These are phyloP conservation scores for Dryococelus australis DNA, from an alignment of 2,888 invertebrate genomes.

Conservation along the genomic window DNA sequence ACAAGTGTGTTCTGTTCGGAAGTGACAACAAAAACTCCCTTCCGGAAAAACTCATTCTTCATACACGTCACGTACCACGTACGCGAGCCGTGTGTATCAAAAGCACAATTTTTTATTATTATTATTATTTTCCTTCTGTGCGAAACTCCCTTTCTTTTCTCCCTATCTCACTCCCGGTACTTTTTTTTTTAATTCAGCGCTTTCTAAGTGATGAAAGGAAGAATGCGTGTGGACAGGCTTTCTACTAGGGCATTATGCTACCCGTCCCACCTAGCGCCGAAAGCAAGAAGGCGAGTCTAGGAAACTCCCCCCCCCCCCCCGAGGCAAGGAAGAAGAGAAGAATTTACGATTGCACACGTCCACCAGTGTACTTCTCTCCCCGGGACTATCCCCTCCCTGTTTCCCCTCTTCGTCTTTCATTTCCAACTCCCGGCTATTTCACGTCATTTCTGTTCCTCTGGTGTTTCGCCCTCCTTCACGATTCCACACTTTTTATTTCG, in stretches of 20 bases:
- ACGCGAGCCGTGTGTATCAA: neutral
- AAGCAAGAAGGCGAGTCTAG: neutral
- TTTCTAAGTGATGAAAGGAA: constrained; percentile 3
- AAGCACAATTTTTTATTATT: neutral
- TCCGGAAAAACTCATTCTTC: neutral
- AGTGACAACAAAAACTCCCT: neutral
- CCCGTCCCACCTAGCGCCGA: neutral
- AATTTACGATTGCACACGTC: neutral
- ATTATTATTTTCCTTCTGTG: neutral
- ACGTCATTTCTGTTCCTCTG: no score
- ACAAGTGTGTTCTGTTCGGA: neutral
- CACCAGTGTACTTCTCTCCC: neutral
- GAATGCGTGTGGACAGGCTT: neutral
- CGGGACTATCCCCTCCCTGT: no score
- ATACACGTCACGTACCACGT: neutral
- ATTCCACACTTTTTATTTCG: no score
- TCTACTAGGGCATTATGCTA: neutral
- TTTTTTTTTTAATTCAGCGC: neutral
- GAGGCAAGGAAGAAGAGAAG: neutral
- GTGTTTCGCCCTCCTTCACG: no score
- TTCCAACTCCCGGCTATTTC: no score
- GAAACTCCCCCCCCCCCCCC: neutral
- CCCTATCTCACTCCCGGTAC: neutral
- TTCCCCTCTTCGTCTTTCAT: no score
- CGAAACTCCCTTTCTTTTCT: neutral